phyloP scores from a whole-genome alignment of 2,888 invertebrate genomes.

The Trichopria drosophilae region DNA sequence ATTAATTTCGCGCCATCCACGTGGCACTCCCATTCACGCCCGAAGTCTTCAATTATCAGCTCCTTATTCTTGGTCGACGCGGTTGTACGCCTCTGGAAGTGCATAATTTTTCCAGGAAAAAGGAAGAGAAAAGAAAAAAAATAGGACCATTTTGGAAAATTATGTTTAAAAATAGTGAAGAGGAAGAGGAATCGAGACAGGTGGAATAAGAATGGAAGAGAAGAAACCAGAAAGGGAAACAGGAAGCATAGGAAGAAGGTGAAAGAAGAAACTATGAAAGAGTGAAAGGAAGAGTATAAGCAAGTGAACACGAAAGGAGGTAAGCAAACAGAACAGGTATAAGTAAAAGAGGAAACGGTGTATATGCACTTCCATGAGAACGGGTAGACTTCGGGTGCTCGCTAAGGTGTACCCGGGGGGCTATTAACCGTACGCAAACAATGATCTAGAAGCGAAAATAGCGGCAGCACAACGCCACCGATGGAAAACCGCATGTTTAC shows the following conservation, averaged over 20 bases:
- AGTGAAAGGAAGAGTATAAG: slow-evolving; percentile 9
- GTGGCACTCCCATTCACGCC: slow-evolving; percentile 48
- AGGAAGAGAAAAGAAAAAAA: slow-evolving; percentile 37
- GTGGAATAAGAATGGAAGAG: slow-evolving; percentile 18
- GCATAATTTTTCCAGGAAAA: slow-evolving; percentile 48
- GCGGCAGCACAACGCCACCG: slow-evolving; percentile 37
- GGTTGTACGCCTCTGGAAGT: slow-evolving; percentile 45
- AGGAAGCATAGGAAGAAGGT: slow-evolving; percentile 23
- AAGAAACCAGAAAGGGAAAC: slow-evolving; percentile 22
- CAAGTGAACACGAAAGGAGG: slow-evolving; percentile 30
- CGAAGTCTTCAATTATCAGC: slow-evolving; percentile 47
- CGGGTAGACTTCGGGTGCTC: slow-evolving; percentile 39
- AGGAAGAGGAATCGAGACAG: slow-evolving; percentile 32
- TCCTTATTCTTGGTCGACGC: slow-evolving; percentile 3
- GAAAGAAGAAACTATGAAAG: slow-evolving; percentile 19
- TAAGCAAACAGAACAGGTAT: too few relatives aligned
- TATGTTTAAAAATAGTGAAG: slow-evolving; percentile 25
- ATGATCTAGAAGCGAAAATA: slow-evolving; percentile 56
- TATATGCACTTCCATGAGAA: slow-evolving; percentile 41
- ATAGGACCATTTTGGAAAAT: too few relatives aligned
- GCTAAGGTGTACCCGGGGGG: slow-evolving; percentile 51
- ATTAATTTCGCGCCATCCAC: slow-evolving; percentile 48
- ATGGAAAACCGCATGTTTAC: slow-evolving; percentile 4
- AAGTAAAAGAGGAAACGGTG: slow-evolving; percentile 28
- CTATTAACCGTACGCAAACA: slow-evolving; percentile 58